A percentile compares a stretch with the other conserved stretches of the same genome.
Evolutionary conservation across 2,797 vertebrate genomes (phyloP).

Genomic region (Poeciliopsis infans): DNA sequence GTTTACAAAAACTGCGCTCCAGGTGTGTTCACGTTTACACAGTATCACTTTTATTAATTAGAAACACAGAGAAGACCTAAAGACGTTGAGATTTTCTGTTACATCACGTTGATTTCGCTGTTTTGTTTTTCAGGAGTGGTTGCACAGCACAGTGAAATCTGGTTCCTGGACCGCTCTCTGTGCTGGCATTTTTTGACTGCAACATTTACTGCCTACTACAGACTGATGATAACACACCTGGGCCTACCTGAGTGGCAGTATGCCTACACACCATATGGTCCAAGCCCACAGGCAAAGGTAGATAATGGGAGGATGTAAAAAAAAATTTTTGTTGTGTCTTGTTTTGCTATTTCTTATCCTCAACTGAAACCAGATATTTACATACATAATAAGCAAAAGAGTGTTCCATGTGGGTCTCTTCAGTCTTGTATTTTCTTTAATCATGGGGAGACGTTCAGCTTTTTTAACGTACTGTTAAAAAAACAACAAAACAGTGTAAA

Average conservation of each 20-base stretch:
- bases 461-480: not conserved
- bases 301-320: not conserved
- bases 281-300: conserved; percentile 96
- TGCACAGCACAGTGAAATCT: conserved; percentile 88
- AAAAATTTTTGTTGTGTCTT: not conserved
- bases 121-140: conserved; percentile 76
- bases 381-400: not conserved
- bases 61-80: not conserved
- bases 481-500: not conserved
- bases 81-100: not conserved
- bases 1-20: conserved; percentile 90
- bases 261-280: conserved; percentile 90
- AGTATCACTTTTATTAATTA: not conserved
- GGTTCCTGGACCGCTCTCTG: conserved; percentile 95
- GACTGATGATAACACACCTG: conserved; percentile 93
- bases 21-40: conserved; percentile 82
- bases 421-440: not conserved
- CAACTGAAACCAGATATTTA: not conserved
- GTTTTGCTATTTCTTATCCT: conserved; percentile 4
- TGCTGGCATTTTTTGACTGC: conserved; percentile 93
- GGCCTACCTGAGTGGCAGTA: conserved; percentile 98
- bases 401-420: not conserved
- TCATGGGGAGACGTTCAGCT: not conserved
- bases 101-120: conserved; percentile 1
- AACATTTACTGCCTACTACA: conserved; percentile 93